Evolutionary conservation across 2,797 vertebrate species (phyloP), one percentile per base, ranked within the genome.

Genomic region (Eleutherodactylus coqui): DNA sequence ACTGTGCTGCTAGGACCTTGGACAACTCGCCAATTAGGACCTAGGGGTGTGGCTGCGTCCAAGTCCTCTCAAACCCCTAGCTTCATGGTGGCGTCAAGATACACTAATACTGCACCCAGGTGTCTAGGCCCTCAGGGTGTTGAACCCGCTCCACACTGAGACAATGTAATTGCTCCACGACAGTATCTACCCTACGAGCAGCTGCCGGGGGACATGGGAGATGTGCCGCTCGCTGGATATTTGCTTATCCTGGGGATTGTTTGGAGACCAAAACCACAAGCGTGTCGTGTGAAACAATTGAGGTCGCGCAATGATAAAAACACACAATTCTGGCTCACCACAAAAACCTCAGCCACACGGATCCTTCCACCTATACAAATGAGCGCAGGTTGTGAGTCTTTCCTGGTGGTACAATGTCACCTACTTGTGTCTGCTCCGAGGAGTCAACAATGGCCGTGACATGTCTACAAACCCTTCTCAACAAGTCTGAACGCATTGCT

Each of bases 201-300:
- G 41, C 88, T 58, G 85, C 85, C 53, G 77, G 43, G 85, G 83
- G 73, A 83, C 83, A 85, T 38, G 88, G 90, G 19, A 84, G 87
- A 55, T 73, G n/a, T 5, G 84, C 87, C 87, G 87, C 88, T 89
- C 79, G 76, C 49, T 86, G 85, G 75, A 19, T 87, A 75, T 93
- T 92, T 92, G 89, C 91, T 90, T 92, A 90, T 92, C 90, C 93
- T 84, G 83, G 13, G 38, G 49, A 86, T 91, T 93, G 91, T 94
- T 93, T 93, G 91, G 89, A 91, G 91, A 91, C 75, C 89, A 17
- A 93, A 91, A 94, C 93, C 94, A 90, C 94, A 94, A 89, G 83
- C 88, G 79, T 67, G 89, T 43, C 85, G 91, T 89, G 89, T 91
- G 88, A 91, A 90, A 85, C 72, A 90, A 17, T 82, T 86, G 91